Conservation (phyloP, 1,140 invertebrate genomes). For the Caenorhabditis briggsae region DNA sequence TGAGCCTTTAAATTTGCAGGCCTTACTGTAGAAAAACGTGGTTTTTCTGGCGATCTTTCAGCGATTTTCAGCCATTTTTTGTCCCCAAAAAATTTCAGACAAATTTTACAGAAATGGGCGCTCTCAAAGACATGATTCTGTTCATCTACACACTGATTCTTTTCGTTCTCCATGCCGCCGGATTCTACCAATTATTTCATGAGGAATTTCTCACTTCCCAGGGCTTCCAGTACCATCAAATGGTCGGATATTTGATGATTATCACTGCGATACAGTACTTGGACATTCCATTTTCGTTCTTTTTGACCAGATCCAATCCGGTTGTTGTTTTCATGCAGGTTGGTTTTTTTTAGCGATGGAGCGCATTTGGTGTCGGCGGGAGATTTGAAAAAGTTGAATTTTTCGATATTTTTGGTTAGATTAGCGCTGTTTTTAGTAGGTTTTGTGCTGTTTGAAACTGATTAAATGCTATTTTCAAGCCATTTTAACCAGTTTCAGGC, state of each 20-base stretch:
- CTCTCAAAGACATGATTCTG: neutral
- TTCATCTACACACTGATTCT: constrained; percentile 27
- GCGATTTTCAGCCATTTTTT: neutral
- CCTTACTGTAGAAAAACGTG: neutral
- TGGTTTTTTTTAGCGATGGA: neutral
- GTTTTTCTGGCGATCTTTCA: neutral
- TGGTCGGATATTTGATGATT: neutral
- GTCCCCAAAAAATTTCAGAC: neutral
- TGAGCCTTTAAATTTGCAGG: neutral
- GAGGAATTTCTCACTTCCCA: neutral
- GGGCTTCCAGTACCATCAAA: neutral
- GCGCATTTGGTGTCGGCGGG: too few species aligned
- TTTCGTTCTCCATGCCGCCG: neutral
- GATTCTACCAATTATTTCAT: neutral
- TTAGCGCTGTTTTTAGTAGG: too few species aligned
- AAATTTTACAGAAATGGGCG: neutral
- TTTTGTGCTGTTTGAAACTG: too few species aligned
- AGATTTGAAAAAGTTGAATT: too few species aligned
- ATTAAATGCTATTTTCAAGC: too few species aligned
- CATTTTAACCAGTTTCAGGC: too few species aligned
- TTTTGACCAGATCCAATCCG: constrained; percentile 14
- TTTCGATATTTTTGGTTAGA: too few species aligned
- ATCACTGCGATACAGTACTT: constrained; percentile 24
- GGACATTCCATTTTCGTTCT: constrained; percentile 44
- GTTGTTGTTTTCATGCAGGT: constrained; percentile 13